phyloP scores from a whole-genome alignment of 2,797 vertebrate species.

The Xiphophorus birchmanni region DNA sequence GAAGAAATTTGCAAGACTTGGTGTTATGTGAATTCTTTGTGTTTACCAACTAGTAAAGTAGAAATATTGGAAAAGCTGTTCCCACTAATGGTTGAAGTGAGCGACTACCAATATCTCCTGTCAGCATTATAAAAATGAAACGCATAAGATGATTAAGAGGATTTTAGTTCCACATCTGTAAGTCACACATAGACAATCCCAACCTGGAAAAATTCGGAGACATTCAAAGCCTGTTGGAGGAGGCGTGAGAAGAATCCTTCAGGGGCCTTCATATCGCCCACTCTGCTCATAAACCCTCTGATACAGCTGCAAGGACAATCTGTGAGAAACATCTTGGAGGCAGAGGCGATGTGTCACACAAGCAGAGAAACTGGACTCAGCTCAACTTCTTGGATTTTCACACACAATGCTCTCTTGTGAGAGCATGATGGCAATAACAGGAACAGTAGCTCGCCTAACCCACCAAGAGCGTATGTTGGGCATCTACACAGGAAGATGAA shows the following conservation, averaged over 20 bases:
- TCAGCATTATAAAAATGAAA: background rate
- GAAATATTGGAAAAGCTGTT: background rate
- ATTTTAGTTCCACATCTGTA: background rate
- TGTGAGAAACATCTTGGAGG: constrained; percentile 66
- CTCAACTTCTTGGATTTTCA: constrained; percentile 22
- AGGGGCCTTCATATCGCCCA: constrained; percentile 48
- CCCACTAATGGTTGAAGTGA: background rate
- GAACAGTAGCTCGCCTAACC: constrained; percentile 29
- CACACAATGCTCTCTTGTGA: constrained; percentile 9
- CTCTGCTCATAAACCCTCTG: constrained; percentile 57
- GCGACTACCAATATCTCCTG: background rate
- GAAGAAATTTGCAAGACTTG: background rate
- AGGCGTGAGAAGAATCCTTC: constrained; percentile 72
- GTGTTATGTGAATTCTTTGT: background rate
- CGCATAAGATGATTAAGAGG: background rate
- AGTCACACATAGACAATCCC: constrained; percentile 56
- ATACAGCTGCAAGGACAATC: constrained; percentile 75
- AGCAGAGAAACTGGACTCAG: constrained; percentile 26
- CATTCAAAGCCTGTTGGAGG: constrained; percentile 58
- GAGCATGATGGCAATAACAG: constrained; percentile 38
- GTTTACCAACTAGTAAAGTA: background rate
- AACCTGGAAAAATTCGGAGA: constrained; percentile 52
- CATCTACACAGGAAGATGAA: constrained; percentile 21
- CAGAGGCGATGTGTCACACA: constrained; percentile 22
- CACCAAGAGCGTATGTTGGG: constrained; percentile 22